These are phyloP conservation scores for Orchestia grillus DNA, from an alignment of 1,140 invertebrate genomes.

Conservation along the genomic window DNA sequence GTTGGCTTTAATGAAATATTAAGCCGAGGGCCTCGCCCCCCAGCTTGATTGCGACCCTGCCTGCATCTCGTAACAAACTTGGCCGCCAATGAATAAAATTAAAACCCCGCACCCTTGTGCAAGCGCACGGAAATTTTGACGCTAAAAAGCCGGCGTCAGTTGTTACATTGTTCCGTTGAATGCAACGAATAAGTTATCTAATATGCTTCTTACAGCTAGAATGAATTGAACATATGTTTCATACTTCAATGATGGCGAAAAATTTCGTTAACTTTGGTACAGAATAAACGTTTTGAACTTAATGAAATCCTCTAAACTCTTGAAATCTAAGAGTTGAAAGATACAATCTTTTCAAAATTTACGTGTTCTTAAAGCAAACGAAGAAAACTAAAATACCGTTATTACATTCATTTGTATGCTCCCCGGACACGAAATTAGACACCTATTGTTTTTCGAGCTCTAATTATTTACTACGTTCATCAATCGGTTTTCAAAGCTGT, in stretches of 20 bases:
- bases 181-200: background rate
- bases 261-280: background rate
- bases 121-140: too few relatives aligned
- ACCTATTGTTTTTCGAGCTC: too few relatives aligned
- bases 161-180: background rate
- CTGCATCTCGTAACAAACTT: background rate
- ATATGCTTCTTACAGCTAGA: background rate
- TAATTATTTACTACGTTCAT: too few relatives aligned
- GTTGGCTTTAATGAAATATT: background rate
- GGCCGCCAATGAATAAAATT: background rate
- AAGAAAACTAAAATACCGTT: too few relatives aligned
- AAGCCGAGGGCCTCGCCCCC: background rate
- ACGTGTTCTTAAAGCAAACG: background rate
- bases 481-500: too few relatives aligned
- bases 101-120: background rate
- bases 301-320: background rate
- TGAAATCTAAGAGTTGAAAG: background rate
- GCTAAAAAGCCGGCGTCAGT: background rate
- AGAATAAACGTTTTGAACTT: background rate
- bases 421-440: too few relatives aligned
- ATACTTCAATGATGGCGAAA: background rate
- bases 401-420: too few relatives aligned
- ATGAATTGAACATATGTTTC: background rate
- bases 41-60: background rate
- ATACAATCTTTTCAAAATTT: background rate